Conservation (phyloP, 92 coral and sea anemone genomes). For the Phenganax marumi region DNA sequence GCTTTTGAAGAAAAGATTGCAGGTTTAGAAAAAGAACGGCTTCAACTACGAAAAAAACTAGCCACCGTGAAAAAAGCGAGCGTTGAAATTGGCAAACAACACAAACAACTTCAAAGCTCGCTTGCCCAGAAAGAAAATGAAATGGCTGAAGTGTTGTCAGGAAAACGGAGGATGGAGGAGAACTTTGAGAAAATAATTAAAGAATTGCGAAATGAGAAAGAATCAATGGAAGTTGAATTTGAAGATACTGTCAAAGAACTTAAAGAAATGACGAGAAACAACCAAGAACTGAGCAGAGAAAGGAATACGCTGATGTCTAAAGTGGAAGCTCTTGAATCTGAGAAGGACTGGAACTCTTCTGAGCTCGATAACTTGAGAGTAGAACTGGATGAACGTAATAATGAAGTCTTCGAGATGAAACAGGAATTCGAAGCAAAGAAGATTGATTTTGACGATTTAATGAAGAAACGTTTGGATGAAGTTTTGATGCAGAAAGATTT, state of each 20-base stretch:
- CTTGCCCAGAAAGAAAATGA: constrained; percentile 25
- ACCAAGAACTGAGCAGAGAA: constrained; percentile 38
- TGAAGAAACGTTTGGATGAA: constrained; percentile 59
- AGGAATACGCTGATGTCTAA: constrained; percentile 42
- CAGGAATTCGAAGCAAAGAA: constrained; percentile 33
- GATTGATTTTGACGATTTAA: background rate
- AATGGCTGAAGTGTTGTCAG: constrained; percentile 1
- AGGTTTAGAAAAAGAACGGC: constrained; percentile 35
- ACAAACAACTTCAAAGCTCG: constrained; percentile 32
- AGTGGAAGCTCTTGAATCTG: constrained; percentile 52
- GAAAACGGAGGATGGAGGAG: constrained; percentile 69
- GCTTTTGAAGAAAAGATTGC: constrained; percentile 27
- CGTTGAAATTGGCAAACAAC: constrained; percentile 41
- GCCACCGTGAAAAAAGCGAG: constrained; percentile 30
- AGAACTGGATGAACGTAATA: constrained; percentile 64
- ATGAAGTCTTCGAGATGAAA: constrained; percentile 13
- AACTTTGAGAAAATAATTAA: constrained; percentile 65
- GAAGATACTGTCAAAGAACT: constrained; percentile 49
- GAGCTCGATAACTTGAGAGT: constrained; percentile 64
- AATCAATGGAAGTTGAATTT: constrained; percentile 55
- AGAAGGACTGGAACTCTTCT: constrained; percentile 66
- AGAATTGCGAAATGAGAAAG: constrained; percentile 61
- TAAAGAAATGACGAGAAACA: constrained; percentile 35
- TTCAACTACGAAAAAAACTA: constrained; percentile 28
- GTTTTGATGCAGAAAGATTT: constrained; percentile 61